Conservation (phyloP, 2,888 invertebrate species). For the Cepaea hortensis region DNA sequence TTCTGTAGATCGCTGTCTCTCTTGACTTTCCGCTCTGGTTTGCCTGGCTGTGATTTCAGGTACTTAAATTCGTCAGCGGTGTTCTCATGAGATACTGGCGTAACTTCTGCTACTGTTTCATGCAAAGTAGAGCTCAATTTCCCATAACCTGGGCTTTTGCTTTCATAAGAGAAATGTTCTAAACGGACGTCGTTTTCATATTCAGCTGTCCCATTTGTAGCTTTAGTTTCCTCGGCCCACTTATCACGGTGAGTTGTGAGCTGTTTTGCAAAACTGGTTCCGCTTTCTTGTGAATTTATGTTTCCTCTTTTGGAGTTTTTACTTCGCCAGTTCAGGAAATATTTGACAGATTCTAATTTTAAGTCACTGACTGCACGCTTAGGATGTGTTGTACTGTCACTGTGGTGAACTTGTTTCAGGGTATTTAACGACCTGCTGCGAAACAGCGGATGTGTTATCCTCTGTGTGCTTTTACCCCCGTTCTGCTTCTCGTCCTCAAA, state of each 20-base stretch:
- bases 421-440: conserved; percentile 88
- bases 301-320: conserved; percentile 15
- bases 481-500: conserved; percentile 12
- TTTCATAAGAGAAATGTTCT: background rate
- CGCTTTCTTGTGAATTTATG: conserved; percentile 7
- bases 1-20: conserved; percentile 46
- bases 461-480: conserved; percentile 65
- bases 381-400: conserved; percentile 52
- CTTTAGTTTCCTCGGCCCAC: background rate
- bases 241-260: background rate
- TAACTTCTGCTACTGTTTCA: conserved; percentile 46
- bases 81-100: conserved; percentile 16
- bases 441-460: conserved; percentile 84
- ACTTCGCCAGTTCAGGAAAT: conserved; percentile 24
- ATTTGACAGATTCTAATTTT: conserved; percentile 57
- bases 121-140: background rate
- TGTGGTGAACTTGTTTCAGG: conserved; percentile 77
- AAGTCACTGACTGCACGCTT: conserved; percentile 65
- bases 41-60: conserved; percentile 54
- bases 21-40: conserved; percentile 66
- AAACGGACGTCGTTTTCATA: background rate
- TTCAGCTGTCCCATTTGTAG: background rate
- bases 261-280: background rate
- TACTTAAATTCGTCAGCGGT: background rate
- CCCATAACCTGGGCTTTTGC: background rate